These are phyloP conservation scores for Caretta caretta DNA, from an alignment of 2,113 vertebrate species.

Conservation along the genomic window DNA sequence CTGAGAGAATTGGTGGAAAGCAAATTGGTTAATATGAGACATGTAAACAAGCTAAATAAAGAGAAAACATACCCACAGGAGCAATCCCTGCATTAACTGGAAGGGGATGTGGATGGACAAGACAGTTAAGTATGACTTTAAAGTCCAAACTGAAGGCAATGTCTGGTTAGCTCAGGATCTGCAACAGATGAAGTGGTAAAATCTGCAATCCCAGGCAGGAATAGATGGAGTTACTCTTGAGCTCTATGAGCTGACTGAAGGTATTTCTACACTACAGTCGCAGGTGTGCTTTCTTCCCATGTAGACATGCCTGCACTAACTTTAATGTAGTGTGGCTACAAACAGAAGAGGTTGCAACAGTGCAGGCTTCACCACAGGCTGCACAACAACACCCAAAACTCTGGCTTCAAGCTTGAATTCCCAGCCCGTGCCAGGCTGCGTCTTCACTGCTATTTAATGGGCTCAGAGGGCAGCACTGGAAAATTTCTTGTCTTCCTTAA, in stretches of 20 bases:
- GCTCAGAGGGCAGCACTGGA: neutral
- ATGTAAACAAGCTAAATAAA: neutral
- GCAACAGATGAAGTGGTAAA: neutral
- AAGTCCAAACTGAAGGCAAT: fast-evolving
- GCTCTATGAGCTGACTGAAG: neutral
- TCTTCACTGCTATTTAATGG: neutral
- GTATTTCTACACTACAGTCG: neutral
- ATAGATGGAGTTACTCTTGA: fast-evolving
- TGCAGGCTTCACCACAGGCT: neutral
- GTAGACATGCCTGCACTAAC: neutral
- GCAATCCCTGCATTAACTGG: neutral
- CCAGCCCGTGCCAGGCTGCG: neutral
- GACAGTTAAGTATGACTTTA: neutral
- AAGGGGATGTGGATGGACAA: neutral
- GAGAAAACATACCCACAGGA: neutral
- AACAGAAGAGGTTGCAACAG: neutral
- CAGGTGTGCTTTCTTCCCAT: neutral
- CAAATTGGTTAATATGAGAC: neutral
- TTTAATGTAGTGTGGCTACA: neutral
- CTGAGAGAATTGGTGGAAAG: neutral
- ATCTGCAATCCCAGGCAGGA: neutral
- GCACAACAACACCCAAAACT: neutral
- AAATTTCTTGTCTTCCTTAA: fast-evolving
- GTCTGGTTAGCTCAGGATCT: fast-evolving
- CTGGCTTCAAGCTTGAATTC: neutral